Conservation (phyloP, 2,797 vertebrate species). For the Graptemys geographica region DNA sequence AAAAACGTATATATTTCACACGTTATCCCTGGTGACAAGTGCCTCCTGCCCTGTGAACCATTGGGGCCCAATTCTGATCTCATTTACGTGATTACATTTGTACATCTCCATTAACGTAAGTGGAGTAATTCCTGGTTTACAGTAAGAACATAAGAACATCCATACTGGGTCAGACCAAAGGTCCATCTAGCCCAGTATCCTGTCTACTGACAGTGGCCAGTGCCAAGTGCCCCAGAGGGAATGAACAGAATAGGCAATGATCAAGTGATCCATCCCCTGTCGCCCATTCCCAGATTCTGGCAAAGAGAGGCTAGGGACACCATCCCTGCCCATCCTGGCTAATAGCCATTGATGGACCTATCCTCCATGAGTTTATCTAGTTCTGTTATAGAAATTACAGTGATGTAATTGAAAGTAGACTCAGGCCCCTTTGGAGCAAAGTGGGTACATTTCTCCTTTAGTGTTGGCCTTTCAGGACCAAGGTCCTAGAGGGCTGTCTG, state of each 20-base stretch:
- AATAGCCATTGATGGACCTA: too few relatives aligned
- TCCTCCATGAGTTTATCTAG: too few relatives aligned
- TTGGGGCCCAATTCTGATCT: background rate
- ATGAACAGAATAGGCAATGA: too few relatives aligned
- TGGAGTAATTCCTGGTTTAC: background rate
- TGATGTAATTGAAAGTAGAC: background rate
- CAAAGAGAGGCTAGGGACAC: too few relatives aligned
- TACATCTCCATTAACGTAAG: background rate
- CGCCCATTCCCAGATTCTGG: too few relatives aligned
- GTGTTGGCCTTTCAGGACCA: background rate
- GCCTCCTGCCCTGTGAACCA: background rate
- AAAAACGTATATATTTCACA: background rate
- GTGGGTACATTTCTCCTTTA: background rate
- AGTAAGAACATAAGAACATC: too few relatives aligned
- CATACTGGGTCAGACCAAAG: too few relatives aligned
- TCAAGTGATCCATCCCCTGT: too few relatives aligned
- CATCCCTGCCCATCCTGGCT: too few relatives aligned
- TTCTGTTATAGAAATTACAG: background rate
- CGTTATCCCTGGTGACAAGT: background rate
- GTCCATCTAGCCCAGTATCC: too few relatives aligned
- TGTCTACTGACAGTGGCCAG: too few relatives aligned
- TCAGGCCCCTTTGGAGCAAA: accelerated
- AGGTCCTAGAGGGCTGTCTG: background rate
- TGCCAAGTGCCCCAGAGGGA: too few relatives aligned
- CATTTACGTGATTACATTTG: background rate